Base-by-base conservation (phyloP, 2,888 invertebrate species). In the Apodemia zela region DNA sequence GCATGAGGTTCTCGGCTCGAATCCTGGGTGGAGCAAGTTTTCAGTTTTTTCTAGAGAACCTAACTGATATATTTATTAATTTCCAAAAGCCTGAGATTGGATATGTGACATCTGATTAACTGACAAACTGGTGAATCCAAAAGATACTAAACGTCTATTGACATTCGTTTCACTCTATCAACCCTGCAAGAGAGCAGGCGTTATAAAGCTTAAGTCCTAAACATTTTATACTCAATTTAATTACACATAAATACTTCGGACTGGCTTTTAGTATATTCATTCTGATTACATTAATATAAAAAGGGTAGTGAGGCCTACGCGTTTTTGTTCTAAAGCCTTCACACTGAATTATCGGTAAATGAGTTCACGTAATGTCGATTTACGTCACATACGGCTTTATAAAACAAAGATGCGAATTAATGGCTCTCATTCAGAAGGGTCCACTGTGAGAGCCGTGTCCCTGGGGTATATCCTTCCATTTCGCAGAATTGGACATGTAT, bases 341-440 rank as follows among this genome's bases (percentile, higher is more conserved):
- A 64, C 77, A 77, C 77, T 77, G 78, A 83, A 84, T 85, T 83
- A 82, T 85, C 81, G 79, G 79, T 77, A 81, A 85, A 85, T 85
- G 84, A 84, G 81, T 77, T 84, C 79, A 77, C 80, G 79, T 81
- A 82, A 82, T 81, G 85, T 86, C 86, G 81, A 85, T 85, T 83
- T 81, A 76, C 82, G 85, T 88, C 87, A 85, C 85, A 85, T 81
- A 75, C 80, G 81, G 82, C 85, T 87, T 85, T 87, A 86, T 87
- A 87, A 89, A 89, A 89, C 89, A 89, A 89, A 89, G 88, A 89
- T 87, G 84, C 81, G 88, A 87, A 88, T 89, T 90, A 89, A 89
- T 89, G 87, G 86, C 77, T 78, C 84, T 85, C 87, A 87, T 89
- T 89, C 85, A 79, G 78, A 79, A 84, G 82, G 86, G 87, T 84